These are phyloP conservation scores for Drosophila tani DNA, from an alignment of 1,140 invertebrate genomes.

Conservation along the genomic window DNA sequence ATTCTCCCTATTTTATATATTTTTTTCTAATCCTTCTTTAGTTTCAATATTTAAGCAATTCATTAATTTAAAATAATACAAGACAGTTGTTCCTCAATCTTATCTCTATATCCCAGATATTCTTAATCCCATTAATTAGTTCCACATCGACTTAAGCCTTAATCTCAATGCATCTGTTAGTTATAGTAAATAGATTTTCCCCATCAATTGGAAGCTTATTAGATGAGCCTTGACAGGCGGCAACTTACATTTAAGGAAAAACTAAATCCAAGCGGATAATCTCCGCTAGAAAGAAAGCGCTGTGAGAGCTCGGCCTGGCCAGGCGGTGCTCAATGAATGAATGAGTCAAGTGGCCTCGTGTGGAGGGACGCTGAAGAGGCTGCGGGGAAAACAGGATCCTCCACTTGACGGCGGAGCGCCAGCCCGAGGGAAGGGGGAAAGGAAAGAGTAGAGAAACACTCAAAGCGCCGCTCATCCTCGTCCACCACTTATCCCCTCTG, in stretches of 20 bases:
- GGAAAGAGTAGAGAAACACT: slow-evolving; percentile 56
- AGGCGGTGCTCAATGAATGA: slow-evolving; percentile 55
- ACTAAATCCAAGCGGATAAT: slow-evolving; percentile 19
- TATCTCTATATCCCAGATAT: not conserved
- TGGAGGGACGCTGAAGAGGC: slow-evolving; percentile 9
- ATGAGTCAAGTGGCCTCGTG: slow-evolving; percentile 49
- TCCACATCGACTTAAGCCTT: slow-evolving; percentile 1
- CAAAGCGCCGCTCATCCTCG: slow-evolving; percentile 75
- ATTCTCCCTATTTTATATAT: no score
- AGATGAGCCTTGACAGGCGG: slow-evolving; percentile 41
- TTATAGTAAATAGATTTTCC: slow-evolving; percentile 16
- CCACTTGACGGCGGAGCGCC: slow-evolving; percentile 51
- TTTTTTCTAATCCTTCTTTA: not conserved
- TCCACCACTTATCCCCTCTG: slow-evolving; percentile 38
- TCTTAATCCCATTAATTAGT: slow-evolving; percentile 22
- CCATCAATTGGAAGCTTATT: not conserved
- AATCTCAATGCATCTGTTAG: slow-evolving; percentile 21
- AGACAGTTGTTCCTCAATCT: not conserved
- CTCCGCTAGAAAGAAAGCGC: slow-evolving; percentile 16
- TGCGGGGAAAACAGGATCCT: slow-evolving; percentile 44
- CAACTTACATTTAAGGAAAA: slow-evolving; percentile 35
- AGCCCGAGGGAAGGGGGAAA: slow-evolving; percentile 9
- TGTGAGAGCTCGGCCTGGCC: slow-evolving; percentile 19
- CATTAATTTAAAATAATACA: not conserved
- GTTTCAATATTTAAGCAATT: not conserved